Percentiles rank a stretch among this genome's conserved stretches.
Evolutionary conservation across 2,888 invertebrate genomes (phyloP).

Genomic region (Horisme vitalbata): DNA sequence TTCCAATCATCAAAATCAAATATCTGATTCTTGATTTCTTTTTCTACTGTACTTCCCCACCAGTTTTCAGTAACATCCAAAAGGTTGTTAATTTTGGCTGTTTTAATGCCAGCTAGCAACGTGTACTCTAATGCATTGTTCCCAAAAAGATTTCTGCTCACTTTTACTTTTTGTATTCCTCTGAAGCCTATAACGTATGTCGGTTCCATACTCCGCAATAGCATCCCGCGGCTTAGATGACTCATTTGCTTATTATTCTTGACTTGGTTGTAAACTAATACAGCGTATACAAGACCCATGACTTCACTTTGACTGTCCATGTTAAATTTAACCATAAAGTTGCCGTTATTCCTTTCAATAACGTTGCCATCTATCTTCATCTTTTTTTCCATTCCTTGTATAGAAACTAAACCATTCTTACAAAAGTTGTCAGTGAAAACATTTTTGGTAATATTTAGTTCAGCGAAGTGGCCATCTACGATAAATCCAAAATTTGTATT

Average conservation of each 20-base stretch:
- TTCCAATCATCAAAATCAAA: slow-evolving; percentile 99
- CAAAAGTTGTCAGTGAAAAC: slow-evolving; percentile 93
- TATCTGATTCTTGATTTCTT: slow-evolving; percentile 90
- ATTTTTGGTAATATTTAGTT: slow-evolving; percentile 93
- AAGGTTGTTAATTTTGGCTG: slow-evolving; percentile 92
- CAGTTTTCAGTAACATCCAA: slow-evolving; percentile 96
- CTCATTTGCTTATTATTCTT: slow-evolving; percentile 85
- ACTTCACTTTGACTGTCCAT: slow-evolving; percentile 97
- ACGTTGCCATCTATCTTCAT: slow-evolving; percentile 91
- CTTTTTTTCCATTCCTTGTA: slow-evolving; percentile 98
- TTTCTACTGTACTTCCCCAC: slow-evolving; percentile 94
- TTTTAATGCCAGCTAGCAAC: slow-evolving; percentile 94
- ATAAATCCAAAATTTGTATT: slow-evolving; percentile 93
- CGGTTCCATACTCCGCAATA: slow-evolving; percentile 78
- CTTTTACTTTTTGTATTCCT: slow-evolving; percentile 96
- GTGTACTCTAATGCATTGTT: slow-evolving; percentile 94
- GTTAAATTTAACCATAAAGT: slow-evolving; percentile 92
- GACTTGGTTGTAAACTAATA: slow-evolving; percentile 90
- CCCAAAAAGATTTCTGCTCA: slow-evolving; percentile 94
- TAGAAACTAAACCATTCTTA: slow-evolving; percentile 88
- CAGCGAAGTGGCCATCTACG: slow-evolving; percentile 96
- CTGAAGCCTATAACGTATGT: slow-evolving; percentile 95
- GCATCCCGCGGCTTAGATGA: slow-evolving; percentile 56
- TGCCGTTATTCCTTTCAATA: slow-evolving; percentile 90
- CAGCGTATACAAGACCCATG: slow-evolving; percentile 91